Evolutionary conservation across 2,888 invertebrate species (phyloP).

Genomic region (Beris chalybata): DNA sequence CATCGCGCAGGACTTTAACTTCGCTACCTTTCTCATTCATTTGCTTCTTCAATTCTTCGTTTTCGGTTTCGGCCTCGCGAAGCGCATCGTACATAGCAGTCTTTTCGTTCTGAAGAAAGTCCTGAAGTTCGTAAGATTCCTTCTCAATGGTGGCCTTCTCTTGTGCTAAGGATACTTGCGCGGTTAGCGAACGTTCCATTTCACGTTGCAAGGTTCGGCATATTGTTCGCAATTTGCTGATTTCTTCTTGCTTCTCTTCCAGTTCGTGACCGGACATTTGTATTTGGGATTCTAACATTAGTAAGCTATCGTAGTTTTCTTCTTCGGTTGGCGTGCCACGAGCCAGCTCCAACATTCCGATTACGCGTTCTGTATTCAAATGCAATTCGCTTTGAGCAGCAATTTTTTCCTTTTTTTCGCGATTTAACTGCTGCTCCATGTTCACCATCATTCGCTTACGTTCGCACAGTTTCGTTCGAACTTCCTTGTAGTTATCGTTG

Average conservation of each 20-base stretch:
- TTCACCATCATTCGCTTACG: constrained; percentile 58
- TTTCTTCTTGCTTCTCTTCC: constrained; percentile 74
- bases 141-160: constrained; percentile 77
- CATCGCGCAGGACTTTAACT: constrained; percentile 68
- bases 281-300: constrained; percentile 75
- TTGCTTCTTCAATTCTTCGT: constrained; percentile 50
- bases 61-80: constrained; percentile 69
- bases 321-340: constrained; percentile 58
- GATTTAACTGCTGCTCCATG: constrained; percentile 65
- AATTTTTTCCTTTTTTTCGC: constrained; percentile 73
- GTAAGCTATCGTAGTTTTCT: constrained; percentile 70
- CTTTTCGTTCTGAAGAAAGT: constrained; percentile 86
- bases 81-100: constrained; percentile 76
- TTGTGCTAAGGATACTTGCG: constrained; percentile 68
- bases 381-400: constrained; percentile 74
- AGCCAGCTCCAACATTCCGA: constrained; percentile 61
- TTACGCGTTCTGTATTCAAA: constrained; percentile 71
- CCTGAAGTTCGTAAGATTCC: constrained; percentile 81
- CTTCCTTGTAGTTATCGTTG: constrained; percentile 64
- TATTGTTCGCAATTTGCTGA: constrained; percentile 68
- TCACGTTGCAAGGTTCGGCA: constrained; percentile 73
- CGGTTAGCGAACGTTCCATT: constrained; percentile 67
- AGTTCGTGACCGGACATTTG: constrained; percentile 75
- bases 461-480: constrained; percentile 58
- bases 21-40: constrained; percentile 61